Evolutionary conservation across 2,888 invertebrate species (phyloP), one percentile per base, ranked within the genome.

Genomic region (Meteorus colon): DNA sequence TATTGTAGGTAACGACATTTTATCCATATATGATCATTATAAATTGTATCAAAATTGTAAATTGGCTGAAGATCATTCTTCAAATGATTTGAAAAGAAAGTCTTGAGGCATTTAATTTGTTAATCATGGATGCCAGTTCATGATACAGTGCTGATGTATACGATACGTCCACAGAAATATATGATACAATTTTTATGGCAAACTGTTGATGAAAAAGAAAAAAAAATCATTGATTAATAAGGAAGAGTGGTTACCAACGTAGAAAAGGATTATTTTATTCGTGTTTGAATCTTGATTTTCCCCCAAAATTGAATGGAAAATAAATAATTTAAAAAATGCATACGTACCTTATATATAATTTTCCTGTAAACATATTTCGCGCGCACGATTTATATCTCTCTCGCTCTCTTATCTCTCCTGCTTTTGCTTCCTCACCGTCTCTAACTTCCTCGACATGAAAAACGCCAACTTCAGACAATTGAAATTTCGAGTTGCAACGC

Each of bases 1-100:
- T 79, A 95, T 91, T 77, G 91, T 91, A 2, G 93, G 93, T 19
- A 73, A 63, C 10, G 72, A 37, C 76, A 76, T 76, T 48, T 67
- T 71, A 24, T 70, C 31, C 10, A 10, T 55, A 31, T 41, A 2
- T 62, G 8, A 0, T 73, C 6, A 41, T 19, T 63, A 41, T 29
- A n/a, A n/a, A 62, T 19, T 8, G 27, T 12, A 37, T 19, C 48
- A 6, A 90, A 73, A 90, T 89, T 92, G 92, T 92, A 82, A 85
- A 80, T 74, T 77, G 66, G 66, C 66, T 63, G 62, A 67, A 48
- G 24, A 37, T 19, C 19, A 55, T 55, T 55, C 6, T 0, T 19
- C 4, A 19, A 19, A 19, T 19, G 19, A 55, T 8, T 4, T 24
- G 4, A 6, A 24, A 55, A 16, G 19, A 55, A 55, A 55, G 1